A percentile compares a stretch with the other conserved stretches of the same genome.
Evolutionary conservation across 2,113 vertebrate genomes (phyloP).

Genomic region (Maccullochella peelii): DNA sequence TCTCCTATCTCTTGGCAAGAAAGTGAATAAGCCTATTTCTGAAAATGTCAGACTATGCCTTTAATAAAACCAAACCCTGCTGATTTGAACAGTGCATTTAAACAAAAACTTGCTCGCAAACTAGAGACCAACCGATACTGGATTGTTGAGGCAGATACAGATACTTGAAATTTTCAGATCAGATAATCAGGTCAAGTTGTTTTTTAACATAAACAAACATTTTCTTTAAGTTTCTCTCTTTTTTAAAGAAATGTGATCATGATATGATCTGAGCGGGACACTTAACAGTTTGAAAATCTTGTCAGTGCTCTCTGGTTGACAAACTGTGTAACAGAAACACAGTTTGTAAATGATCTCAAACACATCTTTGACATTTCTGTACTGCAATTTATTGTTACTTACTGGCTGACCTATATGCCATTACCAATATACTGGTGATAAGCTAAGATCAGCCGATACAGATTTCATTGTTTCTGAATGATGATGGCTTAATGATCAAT

Average conservation of each 20-base stretch:
- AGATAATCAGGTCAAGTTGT: neutral
- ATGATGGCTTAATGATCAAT: constrained; percentile 34
- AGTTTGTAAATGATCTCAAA: neutral
- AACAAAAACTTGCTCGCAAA: neutral
- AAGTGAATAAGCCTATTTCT: neutral
- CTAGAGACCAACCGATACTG: neutral
- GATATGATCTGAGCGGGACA: neutral
- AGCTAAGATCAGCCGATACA: neutral
- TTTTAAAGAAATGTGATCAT: neutral
- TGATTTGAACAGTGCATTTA: neutral
- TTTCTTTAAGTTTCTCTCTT: neutral
- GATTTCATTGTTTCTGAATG: neutral
- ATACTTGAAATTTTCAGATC: neutral
- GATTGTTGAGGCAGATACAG: neutral
- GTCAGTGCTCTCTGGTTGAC: neutral
- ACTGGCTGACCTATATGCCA: neutral
- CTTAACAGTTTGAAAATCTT: neutral
- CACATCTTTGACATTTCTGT: neutral
- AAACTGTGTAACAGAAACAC: neutral
- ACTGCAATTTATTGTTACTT: neutral
- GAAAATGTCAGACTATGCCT: neutral
- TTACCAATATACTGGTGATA: neutral
- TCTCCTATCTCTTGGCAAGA: neutral
- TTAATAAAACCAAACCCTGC: constrained; percentile 1
- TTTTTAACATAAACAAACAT: neutral